Percentiles rank a stretch among this genome's conserved stretches.
Evolutionary conservation across 2,113 vertebrate species (phyloP).

Genomic region (Cairina moschata): DNA sequence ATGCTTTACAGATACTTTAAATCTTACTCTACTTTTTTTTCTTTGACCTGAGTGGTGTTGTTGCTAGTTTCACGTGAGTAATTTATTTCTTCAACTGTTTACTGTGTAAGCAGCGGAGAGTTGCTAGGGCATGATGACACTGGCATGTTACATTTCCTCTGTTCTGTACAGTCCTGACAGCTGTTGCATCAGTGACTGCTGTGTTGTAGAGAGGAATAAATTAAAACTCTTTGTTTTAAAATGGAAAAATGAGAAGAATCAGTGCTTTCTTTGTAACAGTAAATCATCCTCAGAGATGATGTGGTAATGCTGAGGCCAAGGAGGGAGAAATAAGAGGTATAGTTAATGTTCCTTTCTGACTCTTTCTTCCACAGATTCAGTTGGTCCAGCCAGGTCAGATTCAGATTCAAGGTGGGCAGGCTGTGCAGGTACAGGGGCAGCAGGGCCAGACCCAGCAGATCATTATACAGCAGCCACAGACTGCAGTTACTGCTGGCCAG

Average conservation of each 20-base stretch:
- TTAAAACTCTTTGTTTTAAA: background rate
- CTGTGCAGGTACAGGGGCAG: slow-evolving; percentile 95
- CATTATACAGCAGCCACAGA: slow-evolving; percentile 99
- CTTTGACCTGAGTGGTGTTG: background rate
- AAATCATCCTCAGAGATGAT: slow-evolving; percentile 32
- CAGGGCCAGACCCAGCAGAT: slow-evolving; percentile 98
- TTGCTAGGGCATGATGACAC: background rate
- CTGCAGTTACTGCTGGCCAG: slow-evolving; percentile 95
- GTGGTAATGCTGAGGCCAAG: slow-evolving; percentile 23
- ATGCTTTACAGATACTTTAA: background rate
- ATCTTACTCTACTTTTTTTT: background rate
- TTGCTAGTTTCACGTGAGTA: background rate
- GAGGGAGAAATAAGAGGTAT: background rate
- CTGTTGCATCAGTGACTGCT: background rate
- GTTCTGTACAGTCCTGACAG: background rate
- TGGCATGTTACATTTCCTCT: background rate
- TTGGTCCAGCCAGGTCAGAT: slow-evolving; percentile 96
- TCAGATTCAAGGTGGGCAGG: slow-evolving; percentile 96
- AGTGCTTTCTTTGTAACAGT: background rate
- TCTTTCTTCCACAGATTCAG: slow-evolving; percentile 83
- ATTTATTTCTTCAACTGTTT: background rate
- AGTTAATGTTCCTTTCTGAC: slow-evolving; percentile 55
- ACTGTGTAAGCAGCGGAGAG: background rate
- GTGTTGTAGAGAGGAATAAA: background rate
- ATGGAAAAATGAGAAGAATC: background rate